Percentiles rank a stretch among this genome's conserved stretches.
These are phyloP conservation scores for Isurus oxyrinchus DNA, from an alignment of 2,113 vertebrate genomes.

Conservation along the genomic window DNA sequence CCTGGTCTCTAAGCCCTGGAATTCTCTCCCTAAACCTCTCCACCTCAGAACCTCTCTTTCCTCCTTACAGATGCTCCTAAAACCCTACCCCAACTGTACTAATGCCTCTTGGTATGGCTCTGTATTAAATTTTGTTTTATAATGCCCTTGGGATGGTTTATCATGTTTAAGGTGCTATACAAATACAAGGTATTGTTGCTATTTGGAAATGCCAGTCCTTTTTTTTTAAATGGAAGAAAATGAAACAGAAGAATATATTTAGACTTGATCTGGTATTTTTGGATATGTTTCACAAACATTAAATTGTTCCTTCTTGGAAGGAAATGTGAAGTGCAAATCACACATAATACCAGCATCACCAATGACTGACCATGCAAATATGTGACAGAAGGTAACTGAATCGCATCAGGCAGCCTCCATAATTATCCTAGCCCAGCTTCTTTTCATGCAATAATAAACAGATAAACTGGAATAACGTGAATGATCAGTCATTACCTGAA, in stretches of 20 bases:
- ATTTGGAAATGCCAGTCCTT: not conserved
- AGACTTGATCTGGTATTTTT: not conserved
- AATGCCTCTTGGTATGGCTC: no score
- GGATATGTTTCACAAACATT: not conserved
- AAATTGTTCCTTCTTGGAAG: not conserved
- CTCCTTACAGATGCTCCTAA: no score
- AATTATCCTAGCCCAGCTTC: not conserved
- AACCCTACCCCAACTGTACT: no score
- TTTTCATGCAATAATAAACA: not conserved
- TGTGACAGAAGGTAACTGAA: not conserved
- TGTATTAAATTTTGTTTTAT: no score
- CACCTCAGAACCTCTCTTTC: no score
- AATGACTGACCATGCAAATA: not conserved
- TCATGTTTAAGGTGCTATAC: no score
- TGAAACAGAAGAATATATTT: not conserved
- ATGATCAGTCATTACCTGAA: not conserved
- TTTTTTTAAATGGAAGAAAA: not conserved
- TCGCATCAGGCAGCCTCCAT: not conserved
- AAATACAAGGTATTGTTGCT: no score
- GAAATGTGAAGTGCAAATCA: not conserved
- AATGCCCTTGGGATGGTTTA: no score
- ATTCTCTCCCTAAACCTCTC: no score
- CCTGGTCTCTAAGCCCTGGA: no score
- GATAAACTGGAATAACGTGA: not conserved
- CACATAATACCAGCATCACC: not conserved